These are phyloP conservation scores for Chamaetylas fuelleborni DNA, from an alignment of 2,113 vertebrate species.

Conservation along the genomic window DNA sequence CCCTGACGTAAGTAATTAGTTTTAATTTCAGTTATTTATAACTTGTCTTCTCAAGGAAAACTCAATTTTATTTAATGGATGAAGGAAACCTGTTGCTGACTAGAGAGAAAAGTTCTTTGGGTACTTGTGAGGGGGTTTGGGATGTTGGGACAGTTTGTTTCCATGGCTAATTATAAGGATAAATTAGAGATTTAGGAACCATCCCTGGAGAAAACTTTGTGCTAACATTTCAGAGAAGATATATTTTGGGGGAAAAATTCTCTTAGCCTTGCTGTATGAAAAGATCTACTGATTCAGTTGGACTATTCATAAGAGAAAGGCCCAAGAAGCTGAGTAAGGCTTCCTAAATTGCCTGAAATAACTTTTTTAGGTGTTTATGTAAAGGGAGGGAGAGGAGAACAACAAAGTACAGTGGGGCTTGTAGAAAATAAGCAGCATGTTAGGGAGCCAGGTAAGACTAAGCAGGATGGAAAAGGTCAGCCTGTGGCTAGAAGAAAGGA, in stretches of 20 bases:
- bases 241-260: background rate
- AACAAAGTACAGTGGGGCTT: background rate
- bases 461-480: background rate
- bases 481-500: background rate
- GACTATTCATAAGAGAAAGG: background rate
- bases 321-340: background rate
- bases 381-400: background rate
- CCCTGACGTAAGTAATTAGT: background rate
- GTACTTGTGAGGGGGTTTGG: fast-evolving
- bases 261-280: background rate
- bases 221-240: background rate
- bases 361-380: background rate
- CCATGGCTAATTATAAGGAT: background rate
- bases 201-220: background rate
- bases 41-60: background rate
- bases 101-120: background rate
- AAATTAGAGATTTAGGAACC: background rate
- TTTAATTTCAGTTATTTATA: background rate
- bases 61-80: background rate
- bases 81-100: background rate
- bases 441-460: background rate
- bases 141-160: background rate
- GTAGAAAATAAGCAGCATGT: background rate
- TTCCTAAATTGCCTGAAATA: background rate
- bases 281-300: background rate